Evolutionary conservation across 2,888 invertebrate species (phyloP).

Genomic region (Dynastes tityus): DNA sequence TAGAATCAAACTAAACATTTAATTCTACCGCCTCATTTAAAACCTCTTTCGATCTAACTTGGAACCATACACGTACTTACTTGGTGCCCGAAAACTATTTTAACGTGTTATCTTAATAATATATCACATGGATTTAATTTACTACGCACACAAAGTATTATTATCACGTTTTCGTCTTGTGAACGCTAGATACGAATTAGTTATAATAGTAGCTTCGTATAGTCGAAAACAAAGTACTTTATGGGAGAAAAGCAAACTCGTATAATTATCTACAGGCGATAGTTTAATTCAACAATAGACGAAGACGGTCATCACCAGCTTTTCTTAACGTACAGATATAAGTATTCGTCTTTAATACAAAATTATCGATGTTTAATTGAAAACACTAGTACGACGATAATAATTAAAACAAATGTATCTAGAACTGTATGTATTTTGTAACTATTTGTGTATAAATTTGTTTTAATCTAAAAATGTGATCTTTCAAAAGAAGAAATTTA

Average conservation of each 20-base stretch:
- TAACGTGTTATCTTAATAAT: slow-evolving; percentile 44
- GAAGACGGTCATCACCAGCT: background rate
- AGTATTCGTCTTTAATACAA: slow-evolving; percentile 11
- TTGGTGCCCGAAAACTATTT: slow-evolving; percentile 32
- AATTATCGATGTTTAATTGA: slow-evolving; percentile 41
- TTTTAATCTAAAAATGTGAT: slow-evolving; percentile 24
- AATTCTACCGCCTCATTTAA: background rate
- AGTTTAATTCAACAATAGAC: slow-evolving; percentile 43
- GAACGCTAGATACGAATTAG: slow-evolving; percentile 46
- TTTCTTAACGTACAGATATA: slow-evolving; percentile 4
- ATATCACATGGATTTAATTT: slow-evolving; percentile 46
- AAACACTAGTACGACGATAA: slow-evolving; percentile 43
- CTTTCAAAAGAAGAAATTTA: background rate
- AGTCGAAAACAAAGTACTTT: slow-evolving; percentile 43
- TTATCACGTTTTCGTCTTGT: slow-evolving; percentile 44
- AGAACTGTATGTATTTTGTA: slow-evolving; percentile 7
- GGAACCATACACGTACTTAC: slow-evolving; percentile 21
- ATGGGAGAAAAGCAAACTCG: slow-evolving; percentile 36
- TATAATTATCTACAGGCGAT: slow-evolving; percentile 39
- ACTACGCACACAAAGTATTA: slow-evolving; percentile 25
- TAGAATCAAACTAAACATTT: slow-evolving; percentile 7
- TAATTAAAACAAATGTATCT: slow-evolving; percentile 30
- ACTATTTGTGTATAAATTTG: background rate
- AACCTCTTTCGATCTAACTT: background rate
- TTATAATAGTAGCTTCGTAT: slow-evolving; percentile 45